phyloP scores from a whole-genome alignment of 2,797 vertebrate genomes.

The Acipenser ruthenus region DNA sequence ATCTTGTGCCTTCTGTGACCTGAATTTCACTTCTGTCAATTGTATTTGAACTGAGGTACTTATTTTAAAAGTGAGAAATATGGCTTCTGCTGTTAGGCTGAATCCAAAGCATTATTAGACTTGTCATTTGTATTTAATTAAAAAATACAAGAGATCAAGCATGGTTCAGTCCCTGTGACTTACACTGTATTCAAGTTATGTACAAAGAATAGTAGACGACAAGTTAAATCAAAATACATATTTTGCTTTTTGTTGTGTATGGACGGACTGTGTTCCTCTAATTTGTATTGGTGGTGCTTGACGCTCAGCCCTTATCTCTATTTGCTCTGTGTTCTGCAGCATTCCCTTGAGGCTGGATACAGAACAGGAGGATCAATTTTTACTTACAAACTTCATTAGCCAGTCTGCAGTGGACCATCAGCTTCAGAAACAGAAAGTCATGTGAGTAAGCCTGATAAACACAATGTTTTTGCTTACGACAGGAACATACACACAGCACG shows the following conservation, averaged over 20 bases:
- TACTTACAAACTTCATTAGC: not conserved
- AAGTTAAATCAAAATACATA: not conserved
- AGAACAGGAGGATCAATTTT: not conserved
- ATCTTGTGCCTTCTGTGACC: too few relatives aligned
- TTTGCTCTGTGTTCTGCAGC: not conserved
- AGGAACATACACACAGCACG: too few relatives aligned
- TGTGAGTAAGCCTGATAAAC: not conserved
- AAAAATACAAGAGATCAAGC: too few relatives aligned
- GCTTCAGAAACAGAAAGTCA: not conserved
- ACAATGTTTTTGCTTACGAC: too few relatives aligned
- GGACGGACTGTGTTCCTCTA: not conserved
- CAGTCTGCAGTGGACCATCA: not conserved
- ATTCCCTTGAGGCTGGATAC: not conserved
- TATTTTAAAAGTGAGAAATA: too few relatives aligned
- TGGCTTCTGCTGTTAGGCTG: too few relatives aligned
- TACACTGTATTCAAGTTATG: too few relatives aligned
- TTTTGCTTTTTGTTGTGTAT: constrained; percentile 1
- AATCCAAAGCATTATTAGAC: too few relatives aligned
- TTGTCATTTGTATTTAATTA: too few relatives aligned
- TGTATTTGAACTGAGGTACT: too few relatives aligned
- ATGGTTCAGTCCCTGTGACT: too few relatives aligned
- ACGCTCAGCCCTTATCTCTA: not conserved
- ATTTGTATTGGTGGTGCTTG: not conserved
- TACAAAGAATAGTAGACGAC: not conserved
- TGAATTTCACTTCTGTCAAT: too few relatives aligned